phyloP scores from a whole-genome alignment of 2,113 vertebrate species.

The Herpetotheres cachinnans region DNA sequence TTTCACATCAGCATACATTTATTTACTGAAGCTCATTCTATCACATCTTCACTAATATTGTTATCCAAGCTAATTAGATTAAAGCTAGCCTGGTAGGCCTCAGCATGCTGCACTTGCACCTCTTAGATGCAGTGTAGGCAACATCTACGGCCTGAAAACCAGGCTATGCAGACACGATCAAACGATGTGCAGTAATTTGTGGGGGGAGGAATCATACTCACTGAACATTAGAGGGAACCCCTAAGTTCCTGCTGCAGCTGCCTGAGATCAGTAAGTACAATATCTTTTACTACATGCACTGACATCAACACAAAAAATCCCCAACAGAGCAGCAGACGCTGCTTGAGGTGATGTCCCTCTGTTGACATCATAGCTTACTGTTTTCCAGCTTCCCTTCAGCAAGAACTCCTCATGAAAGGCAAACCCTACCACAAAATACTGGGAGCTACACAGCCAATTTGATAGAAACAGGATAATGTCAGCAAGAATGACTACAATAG shows the following conservation, averaged over 20 bases:
- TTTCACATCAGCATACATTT: conserved; percentile 14
- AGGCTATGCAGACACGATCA: not conserved
- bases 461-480: conserved; percentile 48
- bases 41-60: not conserved
- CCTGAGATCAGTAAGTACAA: not conserved
- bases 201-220: not conserved
- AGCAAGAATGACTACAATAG: conserved; percentile 39
- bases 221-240: not conserved
- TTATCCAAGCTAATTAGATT: not conserved
- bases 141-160: not conserved
- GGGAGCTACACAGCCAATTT: not conserved
- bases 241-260: not conserved
- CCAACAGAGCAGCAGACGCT: not conserved
- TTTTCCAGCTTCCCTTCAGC: not conserved
- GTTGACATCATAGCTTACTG: not conserved
- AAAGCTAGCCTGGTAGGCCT: not conserved
- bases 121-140: not conserved
- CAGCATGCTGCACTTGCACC: not conserved
- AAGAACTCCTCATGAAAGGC: not conserved
- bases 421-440: not conserved
- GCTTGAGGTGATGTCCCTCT: conserved; percentile 11
- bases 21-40: conserved; percentile 1
- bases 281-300: not conserved
- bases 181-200: not conserved
- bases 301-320: not conserved